Conservation (phyloP, 2,797 vertebrate species). For the Taenioides sp. region DNA sequence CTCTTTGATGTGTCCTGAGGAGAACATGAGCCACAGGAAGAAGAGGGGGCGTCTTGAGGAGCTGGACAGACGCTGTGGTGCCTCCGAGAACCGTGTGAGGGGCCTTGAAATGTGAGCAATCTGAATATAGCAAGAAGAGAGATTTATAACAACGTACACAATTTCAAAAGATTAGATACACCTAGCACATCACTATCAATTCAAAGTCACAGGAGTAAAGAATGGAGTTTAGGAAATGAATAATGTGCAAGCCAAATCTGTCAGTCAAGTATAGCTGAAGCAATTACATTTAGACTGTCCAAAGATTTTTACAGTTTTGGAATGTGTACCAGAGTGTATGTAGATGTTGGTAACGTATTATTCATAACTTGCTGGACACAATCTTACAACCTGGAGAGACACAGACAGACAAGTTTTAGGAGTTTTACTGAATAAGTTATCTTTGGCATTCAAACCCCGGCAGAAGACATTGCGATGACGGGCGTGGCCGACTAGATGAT, state of each 20-base stretch:
- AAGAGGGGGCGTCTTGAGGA: conserved; percentile 26
- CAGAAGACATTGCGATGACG: too few relatives aligned
- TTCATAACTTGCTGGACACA: too few relatives aligned
- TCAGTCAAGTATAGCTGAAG: not conserved
- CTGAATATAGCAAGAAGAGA: conserved; percentile 23
- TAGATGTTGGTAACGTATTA: not conserved
- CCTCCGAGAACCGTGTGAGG: conserved; percentile 18
- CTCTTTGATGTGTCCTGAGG: conserved; percentile 16
- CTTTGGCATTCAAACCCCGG: too few relatives aligned
- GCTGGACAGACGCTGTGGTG: conserved; percentile 19
- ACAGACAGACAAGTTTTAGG: too few relatives aligned
- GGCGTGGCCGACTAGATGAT: too few relatives aligned
- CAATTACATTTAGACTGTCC: not conserved
- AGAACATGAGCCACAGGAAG: conserved; percentile 22
- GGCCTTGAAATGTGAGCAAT: conserved; percentile 30
- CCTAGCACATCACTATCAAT: not conserved
- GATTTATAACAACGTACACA: not conserved
- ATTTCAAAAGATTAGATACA: not conserved
- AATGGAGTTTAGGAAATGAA: not conserved
- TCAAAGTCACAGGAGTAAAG: not conserved
- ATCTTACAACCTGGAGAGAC: too few relatives aligned
- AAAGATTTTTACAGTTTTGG: too few relatives aligned
- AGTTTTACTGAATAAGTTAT: too few relatives aligned
- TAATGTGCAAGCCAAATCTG: not conserved
- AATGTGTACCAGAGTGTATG: not conserved